Conservation (phyloP, 2,888 invertebrate species). For the Nomada ferruginata region DNA sequence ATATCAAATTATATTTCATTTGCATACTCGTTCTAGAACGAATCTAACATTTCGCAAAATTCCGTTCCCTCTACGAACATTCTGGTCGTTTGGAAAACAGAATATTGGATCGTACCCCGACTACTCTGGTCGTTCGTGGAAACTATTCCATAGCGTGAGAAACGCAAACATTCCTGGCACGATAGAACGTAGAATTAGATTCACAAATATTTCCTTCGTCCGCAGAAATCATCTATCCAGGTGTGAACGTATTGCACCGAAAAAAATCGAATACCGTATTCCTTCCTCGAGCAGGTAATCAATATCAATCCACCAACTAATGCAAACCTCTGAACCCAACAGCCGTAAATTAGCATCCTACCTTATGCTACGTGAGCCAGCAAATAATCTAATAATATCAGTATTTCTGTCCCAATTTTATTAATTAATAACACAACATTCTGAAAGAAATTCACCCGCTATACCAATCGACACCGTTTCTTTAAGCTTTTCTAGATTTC, state of each 20-base stretch:
- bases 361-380: no score
- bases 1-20: no score
- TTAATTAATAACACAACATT: no score
- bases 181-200: background rate
- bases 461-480: no score
- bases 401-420: no score
- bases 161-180: conserved; percentile 13
- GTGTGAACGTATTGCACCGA: background rate
- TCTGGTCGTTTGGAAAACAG: background rate
- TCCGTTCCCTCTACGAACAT: background rate
- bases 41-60: background rate
- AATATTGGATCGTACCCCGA: conserved; percentile 17
- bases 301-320: background rate
- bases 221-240: background rate
- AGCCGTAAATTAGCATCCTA: background rate
- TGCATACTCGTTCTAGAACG: no score
- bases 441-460: no score
- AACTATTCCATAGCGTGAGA: conserved; percentile 29
- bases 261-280: background rate
- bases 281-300: no score
- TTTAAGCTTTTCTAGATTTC: no score
- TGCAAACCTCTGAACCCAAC: no score
- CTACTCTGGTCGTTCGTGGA: background rate
- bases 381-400: no score
- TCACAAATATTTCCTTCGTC: background rate